phyloP scores from a whole-genome alignment of 2,888 invertebrate species.

The Poecilobothrus nobilitatus region DNA sequence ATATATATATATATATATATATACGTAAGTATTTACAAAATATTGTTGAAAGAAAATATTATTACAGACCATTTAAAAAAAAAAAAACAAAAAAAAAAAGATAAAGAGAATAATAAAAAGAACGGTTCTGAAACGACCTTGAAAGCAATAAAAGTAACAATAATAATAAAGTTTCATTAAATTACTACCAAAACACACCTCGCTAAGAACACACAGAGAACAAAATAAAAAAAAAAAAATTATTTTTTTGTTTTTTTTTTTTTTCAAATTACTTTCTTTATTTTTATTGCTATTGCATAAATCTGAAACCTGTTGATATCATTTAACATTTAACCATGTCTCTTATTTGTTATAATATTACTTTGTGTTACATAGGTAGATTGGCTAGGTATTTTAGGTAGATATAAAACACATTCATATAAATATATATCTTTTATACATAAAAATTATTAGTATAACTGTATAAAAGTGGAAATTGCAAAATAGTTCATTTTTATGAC shows the following conservation, averaged over 20 bases:
- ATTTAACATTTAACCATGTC: slow-evolving; percentile 1
- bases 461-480: not conserved
- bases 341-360: not conserved
- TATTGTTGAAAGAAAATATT: not conserved
- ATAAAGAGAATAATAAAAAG: too few species aligned
- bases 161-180: slow-evolving; percentile 6
- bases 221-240: not conserved
- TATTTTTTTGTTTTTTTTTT: too few species aligned
- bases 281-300: slow-evolving; percentile 6
- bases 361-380: too few species aligned
- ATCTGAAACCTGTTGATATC: slow-evolving; percentile 6
- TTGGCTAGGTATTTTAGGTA: not conserved
- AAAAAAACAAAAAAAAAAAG: too few species aligned
- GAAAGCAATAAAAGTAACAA: slow-evolving; percentile 6
- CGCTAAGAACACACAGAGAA: not conserved
- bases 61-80: slow-evolving; percentile 1
- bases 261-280: slow-evolving; percentile 3
- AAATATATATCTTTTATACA: too few species aligned
- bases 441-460: not conserved
- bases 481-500: slow-evolving; percentile 1
- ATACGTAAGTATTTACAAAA: not conserved
- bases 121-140: slow-evolving; percentile 1
- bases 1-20: not conserved
- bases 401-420: not conserved
- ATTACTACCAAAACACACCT: not conserved